Evolutionary conservation across 1,140 invertebrate species (phyloP).

Genomic region (Drosophila repleta): DNA sequence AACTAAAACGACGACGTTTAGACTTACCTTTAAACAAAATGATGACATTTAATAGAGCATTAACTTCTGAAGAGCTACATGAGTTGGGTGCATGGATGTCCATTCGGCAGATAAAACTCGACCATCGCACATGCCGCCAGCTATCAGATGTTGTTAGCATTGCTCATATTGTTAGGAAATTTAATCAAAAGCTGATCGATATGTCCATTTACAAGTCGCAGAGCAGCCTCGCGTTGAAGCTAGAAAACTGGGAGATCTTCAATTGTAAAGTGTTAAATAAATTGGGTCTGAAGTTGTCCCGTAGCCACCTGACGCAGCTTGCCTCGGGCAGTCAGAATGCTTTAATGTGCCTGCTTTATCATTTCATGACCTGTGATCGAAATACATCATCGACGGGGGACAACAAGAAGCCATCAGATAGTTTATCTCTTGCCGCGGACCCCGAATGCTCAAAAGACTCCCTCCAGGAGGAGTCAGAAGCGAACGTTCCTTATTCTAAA

Average conservation of each 20-base stretch:
- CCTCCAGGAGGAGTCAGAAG: background rate
- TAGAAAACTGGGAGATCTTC: background rate
- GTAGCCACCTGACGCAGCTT: background rate
- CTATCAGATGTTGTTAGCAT: background rate
- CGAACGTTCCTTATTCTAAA: background rate
- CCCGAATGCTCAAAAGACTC: no score
- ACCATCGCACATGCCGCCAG: background rate
- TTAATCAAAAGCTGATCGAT: background rate
- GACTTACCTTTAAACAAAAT: no score
- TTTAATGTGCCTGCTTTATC: background rate
- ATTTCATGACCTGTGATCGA: background rate
- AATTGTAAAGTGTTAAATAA: background rate
- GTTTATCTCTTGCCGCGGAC: no score
- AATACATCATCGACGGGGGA: no score
- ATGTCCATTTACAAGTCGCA: background rate
- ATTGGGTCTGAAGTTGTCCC: background rate
- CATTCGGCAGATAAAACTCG: background rate
- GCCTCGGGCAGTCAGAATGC: background rate
- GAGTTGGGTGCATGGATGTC: background rate
- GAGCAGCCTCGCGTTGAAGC: background rate
- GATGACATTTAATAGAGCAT: background rate
- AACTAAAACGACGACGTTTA: no score
- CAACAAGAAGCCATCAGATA: no score
- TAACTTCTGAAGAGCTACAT: background rate
- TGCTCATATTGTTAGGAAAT: background rate